These are phyloP conservation scores for Myocastor coypus DNA, from an alignment of 2,113 vertebrate species.

Conservation along the genomic window DNA sequence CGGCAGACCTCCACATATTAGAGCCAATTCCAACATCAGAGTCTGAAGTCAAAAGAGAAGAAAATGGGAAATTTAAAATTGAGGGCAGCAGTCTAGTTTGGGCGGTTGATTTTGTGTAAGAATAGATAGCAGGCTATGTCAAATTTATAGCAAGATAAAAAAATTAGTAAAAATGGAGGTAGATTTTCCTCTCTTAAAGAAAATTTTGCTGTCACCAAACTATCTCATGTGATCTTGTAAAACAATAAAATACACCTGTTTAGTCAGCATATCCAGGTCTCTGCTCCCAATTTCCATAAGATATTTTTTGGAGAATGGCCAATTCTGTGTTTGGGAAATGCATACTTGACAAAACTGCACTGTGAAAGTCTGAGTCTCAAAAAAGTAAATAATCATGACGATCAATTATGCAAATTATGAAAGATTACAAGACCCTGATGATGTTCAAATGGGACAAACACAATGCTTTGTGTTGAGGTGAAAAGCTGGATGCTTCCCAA, in stretches of 20 bases:
- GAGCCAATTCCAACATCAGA: not conserved
- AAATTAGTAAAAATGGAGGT: not conserved
- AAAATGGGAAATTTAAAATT: conserved; percentile 21
- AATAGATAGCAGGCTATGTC: not conserved
- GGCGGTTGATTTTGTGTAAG: not conserved
- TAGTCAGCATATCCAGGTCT: not conserved
- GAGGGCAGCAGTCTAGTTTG: not conserved
- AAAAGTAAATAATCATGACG: not conserved
- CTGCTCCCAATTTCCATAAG: not conserved
- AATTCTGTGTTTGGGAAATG: conserved; percentile 28
- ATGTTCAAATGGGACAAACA: not conserved
- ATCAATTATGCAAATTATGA: not conserved
- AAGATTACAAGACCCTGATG: not conserved
- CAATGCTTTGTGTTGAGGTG: not conserved
- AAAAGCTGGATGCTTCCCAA: not conserved
- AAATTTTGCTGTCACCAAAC: not conserved
- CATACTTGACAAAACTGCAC: not conserved
- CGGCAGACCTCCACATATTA: not conserved
- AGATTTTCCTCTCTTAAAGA: not conserved
- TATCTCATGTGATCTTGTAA: not conserved
- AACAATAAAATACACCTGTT: not conserved
- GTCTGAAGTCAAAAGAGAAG: not conserved
- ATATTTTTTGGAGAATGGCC: not conserved
- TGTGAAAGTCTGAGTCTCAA: not conserved
- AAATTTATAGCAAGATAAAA: conserved; percentile 32